These are phyloP conservation scores for Eulemur rubriventer DNA, from an alignment of 2,797 vertebrate genomes.

Conservation along the genomic window DNA sequence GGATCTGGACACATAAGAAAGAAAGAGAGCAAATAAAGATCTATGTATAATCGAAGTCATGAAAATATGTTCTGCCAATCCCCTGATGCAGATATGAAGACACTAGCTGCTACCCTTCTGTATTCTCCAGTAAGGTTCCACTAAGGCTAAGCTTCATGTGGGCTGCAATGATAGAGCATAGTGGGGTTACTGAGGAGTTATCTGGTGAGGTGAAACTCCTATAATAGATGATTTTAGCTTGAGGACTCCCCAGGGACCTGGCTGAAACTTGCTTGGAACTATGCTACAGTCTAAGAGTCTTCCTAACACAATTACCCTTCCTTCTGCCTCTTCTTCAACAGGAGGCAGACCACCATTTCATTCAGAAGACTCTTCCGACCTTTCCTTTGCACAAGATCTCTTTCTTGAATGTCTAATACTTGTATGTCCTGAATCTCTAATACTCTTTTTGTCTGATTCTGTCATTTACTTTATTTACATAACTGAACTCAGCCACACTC, in stretches of 20 bases:
- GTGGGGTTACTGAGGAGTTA: neutral
- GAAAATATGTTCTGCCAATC: neutral
- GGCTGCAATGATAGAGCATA: rapidly evolving
- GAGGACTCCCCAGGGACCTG: neutral
- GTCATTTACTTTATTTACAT: neutral
- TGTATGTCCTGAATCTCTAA: neutral
- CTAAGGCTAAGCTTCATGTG: neutral
- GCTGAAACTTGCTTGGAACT: neutral
- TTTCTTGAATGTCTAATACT: neutral
- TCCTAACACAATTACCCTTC: neutral
- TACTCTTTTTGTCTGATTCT: neutral
- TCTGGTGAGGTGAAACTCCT: neutral
- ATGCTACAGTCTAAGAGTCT: neutral
- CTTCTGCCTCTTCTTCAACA: neutral
- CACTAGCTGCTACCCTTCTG: no score
- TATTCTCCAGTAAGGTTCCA: neutral
- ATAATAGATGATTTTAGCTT: neutral
- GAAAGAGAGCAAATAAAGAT: neutral
- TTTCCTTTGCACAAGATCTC: neutral
- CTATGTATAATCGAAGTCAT: neutral
- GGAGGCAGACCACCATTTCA: neutral
- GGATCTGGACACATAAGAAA: neutral
- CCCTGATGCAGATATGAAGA: neutral
- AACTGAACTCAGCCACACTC: neutral
- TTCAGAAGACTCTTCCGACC: neutral